These are phyloP conservation scores for Vulpes lagopus DNA, from an alignment of 2,113 vertebrate species.

Conservation along the genomic window DNA sequence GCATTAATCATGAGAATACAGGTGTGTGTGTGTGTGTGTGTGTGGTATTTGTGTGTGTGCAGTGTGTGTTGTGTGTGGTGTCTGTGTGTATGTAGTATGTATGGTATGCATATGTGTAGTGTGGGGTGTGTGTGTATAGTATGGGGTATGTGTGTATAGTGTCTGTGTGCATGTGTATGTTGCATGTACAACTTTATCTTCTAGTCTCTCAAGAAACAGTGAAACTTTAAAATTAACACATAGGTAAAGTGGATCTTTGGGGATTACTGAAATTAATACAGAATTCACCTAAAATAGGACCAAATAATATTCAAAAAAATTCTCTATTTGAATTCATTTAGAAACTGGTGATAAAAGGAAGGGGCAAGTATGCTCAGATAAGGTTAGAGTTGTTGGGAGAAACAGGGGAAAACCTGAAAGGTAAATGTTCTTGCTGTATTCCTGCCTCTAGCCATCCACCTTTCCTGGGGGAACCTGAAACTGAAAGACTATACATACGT, in stretches of 20 bases:
- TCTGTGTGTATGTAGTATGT: not conserved
- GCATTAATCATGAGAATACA: not conserved
- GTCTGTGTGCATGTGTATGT: not conserved
- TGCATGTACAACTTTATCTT: not conserved
- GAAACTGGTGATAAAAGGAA: not conserved
- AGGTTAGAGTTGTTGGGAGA: not conserved
- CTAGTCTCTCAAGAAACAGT: not conserved
- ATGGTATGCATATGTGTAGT: not conserved
- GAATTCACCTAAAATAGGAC: conserved; percentile 25
- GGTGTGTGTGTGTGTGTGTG: fast-evolving
- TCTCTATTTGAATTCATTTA: not conserved
- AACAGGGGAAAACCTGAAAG: not conserved
- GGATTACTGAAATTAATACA: not conserved
- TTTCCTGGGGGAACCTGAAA: not conserved
- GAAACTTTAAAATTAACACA: not conserved
- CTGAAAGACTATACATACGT: not conserved
- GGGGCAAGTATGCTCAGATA: not conserved
- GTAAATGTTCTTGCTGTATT: not conserved
- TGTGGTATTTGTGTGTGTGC: not conserved
- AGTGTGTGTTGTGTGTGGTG: too few relatives aligned
- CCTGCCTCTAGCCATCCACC: not conserved
- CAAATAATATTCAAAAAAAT: not conserved
- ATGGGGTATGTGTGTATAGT: not conserved
- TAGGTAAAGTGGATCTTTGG: not conserved
- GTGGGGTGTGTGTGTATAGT: not conserved